Base-by-base conservation (phyloP, 2,113 vertebrate genomes). In the Corvus cornix region DNA sequence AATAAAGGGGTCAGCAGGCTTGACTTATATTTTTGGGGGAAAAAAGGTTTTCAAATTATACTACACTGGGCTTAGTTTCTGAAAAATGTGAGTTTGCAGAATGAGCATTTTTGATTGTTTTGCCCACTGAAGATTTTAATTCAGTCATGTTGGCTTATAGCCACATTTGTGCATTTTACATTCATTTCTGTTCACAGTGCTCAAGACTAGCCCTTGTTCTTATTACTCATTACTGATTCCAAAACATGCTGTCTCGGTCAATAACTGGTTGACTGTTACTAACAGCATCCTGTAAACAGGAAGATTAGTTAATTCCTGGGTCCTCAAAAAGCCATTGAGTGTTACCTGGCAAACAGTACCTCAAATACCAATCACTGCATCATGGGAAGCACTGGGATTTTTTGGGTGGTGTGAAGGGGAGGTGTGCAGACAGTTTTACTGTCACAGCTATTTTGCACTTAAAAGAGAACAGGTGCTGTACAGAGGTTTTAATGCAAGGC, bases 361-460 rank as follows among this genome's bases (percentile, higher is more conserved):
- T 67, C 51, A 78, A 31, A 62, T 21, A 74, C 21, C 58, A 44
- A 70, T 69, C 60, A 44, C 41, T 55, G 20, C 73, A 59, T 22
- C 44, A 20, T 0, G 5, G 16, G n/a, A 87, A 80, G 28, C 59
- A 69, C 16, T 66, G 60, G 0, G 0, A 10, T 15, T 52, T 74
- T 87, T 69, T 24, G 26, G 33, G n/a, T 41, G 35, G 15, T 48
- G 16, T 41, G 63, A 89, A 73, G 22, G 35, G 10, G 15, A 89
- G 30, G 7, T 15, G 7, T 52, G 31, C 44, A 31, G n/a, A 26
- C 75, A 72, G 7, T 63, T 88, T 70, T 64, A 72, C 26, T 72
- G 33, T 31, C 48, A 66, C 24, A 75, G 12, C 26, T 79, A 9
- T 49, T 75, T 41, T 26, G 33, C 10, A 75, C 11, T 68, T 46